These are phyloP conservation scores for Belonocnema kinseyi DNA, from an alignment of 1,140 invertebrate genomes.

Conservation along the genomic window DNA sequence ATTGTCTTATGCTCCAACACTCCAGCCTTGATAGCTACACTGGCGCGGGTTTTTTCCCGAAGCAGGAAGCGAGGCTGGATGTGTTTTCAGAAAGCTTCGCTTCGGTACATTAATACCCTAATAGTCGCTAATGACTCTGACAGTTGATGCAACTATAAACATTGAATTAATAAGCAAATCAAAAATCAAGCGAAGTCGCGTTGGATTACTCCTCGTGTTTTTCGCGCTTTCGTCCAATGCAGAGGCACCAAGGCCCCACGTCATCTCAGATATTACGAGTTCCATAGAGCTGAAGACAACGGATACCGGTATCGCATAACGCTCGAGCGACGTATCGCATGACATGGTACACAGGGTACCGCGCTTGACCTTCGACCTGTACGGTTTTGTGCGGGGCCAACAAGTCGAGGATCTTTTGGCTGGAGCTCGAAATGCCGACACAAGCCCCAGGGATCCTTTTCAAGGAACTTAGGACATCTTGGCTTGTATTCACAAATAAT, in stretches of 20 bases:
- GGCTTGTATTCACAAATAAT: neutral
- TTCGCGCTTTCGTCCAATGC: constrained; percentile 9
- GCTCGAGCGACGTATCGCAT: constrained; percentile 63
- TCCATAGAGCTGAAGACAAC: constrained; percentile 14
- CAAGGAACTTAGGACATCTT: neutral
- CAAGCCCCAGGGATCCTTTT: constrained; percentile 20
- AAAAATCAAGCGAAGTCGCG: neutral
- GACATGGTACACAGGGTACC: constrained; percentile 59
- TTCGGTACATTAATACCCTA: too few relatives aligned
- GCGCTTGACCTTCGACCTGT: constrained; percentile 57
- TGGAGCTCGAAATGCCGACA: constrained; percentile 43
- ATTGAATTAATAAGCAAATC: too few relatives aligned
- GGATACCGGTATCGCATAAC: constrained; percentile 47
- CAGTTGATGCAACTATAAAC: too few relatives aligned
- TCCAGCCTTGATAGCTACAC: too few relatives aligned
- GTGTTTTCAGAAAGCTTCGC: too few relatives aligned
- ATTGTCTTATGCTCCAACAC: too few relatives aligned
- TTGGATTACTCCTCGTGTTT: neutral
- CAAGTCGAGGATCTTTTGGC: constrained; percentile 54
- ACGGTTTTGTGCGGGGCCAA: constrained; percentile 55
- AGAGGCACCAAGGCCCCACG: neutral
- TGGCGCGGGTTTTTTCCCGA: too few relatives aligned
- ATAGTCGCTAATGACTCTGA: too few relatives aligned
- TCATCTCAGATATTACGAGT: neutral
- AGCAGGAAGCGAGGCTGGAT: too few relatives aligned